Conservation (phyloP, 2,797 vertebrate species). For the Eulemur albifrons region DNA sequence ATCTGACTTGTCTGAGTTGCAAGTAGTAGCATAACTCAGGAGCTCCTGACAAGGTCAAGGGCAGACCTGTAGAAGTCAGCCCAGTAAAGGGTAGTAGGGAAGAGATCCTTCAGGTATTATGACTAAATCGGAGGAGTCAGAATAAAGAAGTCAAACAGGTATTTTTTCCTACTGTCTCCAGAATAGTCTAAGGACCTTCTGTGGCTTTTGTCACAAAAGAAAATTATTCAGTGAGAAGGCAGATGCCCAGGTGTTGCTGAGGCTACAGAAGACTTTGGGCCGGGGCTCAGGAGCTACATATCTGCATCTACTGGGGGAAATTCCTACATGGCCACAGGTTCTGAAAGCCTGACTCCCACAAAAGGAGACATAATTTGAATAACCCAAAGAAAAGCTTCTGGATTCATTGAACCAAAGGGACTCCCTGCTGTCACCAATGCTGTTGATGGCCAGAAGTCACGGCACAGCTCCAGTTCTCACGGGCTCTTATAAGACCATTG, state of each 20-base stretch:
- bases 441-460: background rate
- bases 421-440: background rate
- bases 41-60: background rate
- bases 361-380: background rate
- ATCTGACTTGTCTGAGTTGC: background rate
- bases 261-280: background rate
- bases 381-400: background rate
- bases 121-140: background rate
- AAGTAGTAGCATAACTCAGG: background rate
- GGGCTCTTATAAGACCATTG: background rate
- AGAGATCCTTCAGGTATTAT: background rate
- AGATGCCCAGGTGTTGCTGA: background rate
- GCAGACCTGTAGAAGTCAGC: background rate
- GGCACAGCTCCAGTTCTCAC: background rate
- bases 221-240: background rate
- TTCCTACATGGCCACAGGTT: background rate
- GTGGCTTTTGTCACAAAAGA: background rate
- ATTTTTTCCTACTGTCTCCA: background rate
- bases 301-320: background rate
- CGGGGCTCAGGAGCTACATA: background rate
- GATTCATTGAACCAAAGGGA: background rate
- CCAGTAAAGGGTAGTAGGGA: background rate
- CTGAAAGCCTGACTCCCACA: background rate
- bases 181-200: background rate
- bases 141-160: background rate